These are phyloP conservation scores for Sus scrofa DNA, from an alignment of 2,113 vertebrate species.

Conservation along the genomic window T2T-Sscrofa CM000826.6:116423001-116423500, in stretches of 20 bases:
- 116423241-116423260: neutral
- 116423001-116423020: neutral
- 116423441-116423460: neutral
- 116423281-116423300: neutral
- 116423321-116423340: neutral
- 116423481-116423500: neutral
- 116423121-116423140: neutral
- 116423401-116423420: neutral
- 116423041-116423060: constrained; percentile 30
- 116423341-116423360: neutral
- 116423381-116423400: constrained; percentile 7
- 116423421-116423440: neutral
- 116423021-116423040: neutral
- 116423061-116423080: neutral
- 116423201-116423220: no score
- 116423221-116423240: neutral
- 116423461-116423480: no score
- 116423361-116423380: neutral
- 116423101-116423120: neutral
- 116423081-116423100: constrained; percentile 1
- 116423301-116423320: neutral
- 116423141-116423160: neutral
- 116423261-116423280: constrained; percentile 3
- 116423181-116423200: neutral
- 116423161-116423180: neutral